phyloP scores from a whole-genome alignment of 2,113 vertebrate genomes.

The Nothobranchius kuhntae region DNA sequence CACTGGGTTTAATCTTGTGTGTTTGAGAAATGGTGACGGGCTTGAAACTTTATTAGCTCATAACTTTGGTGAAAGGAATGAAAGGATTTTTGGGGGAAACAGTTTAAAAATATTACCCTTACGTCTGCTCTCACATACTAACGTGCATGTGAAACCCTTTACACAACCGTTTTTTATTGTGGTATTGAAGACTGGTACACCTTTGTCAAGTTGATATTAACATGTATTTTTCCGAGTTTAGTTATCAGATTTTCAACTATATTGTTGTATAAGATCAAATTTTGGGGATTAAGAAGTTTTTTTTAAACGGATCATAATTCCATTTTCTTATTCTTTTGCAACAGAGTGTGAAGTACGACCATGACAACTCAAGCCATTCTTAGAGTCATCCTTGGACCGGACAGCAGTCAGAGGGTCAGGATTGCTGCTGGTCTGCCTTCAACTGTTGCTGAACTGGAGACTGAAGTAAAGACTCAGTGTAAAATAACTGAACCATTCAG shows the following conservation, averaged over 20 bases:
- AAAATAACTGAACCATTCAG: slow-evolving; percentile 7
- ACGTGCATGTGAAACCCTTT: too few relatives aligned
- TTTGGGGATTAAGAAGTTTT: background rate
- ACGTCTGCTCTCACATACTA: too few relatives aligned
- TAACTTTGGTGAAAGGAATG: too few relatives aligned
- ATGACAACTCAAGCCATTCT: slow-evolving; percentile 3
- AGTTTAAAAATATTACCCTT: too few relatives aligned
- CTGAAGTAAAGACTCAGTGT: slow-evolving; percentile 9
- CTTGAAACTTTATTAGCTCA: too few relatives aligned
- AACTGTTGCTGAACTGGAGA: slow-evolving; percentile 11
- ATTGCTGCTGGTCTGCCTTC: slow-evolving; percentile 8
- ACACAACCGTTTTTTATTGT: too few relatives aligned
- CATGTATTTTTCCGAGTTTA: background rate
- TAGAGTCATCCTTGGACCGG: slow-evolving; percentile 8
- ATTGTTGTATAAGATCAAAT: background rate
- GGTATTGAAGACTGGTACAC: background rate
- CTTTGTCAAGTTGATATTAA: background rate
- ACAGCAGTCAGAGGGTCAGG: slow-evolving; percentile 5
- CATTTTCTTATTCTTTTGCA: background rate
- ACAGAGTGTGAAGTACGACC: slow-evolving; percentile 3
- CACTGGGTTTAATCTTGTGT: too few relatives aligned
- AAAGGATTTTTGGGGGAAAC: too few relatives aligned
- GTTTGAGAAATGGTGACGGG: too few relatives aligned
- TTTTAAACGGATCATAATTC: background rate
- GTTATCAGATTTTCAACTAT: background rate